Conservation (phyloP, 2,113 vertebrate species). For the Triplophysa rosa region DNA sequence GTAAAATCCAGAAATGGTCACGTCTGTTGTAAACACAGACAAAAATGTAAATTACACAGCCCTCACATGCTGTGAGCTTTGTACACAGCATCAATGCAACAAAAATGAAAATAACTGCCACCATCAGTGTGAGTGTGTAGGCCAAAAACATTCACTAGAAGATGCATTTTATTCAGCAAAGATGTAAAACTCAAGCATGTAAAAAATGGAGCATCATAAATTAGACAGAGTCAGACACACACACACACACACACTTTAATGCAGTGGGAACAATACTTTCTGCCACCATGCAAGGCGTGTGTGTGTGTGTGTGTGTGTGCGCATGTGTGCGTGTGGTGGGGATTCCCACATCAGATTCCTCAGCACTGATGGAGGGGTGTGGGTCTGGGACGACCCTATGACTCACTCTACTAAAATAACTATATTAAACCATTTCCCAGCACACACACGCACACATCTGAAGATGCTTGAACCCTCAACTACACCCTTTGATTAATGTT, state of each 20-base stretch:
- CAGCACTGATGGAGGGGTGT: slow-evolving; percentile 32
- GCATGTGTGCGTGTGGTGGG: background rate
- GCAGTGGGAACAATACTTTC: no score
- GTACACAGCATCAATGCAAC: background rate
- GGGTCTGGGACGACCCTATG: slow-evolving; percentile 28
- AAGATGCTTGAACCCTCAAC: no score
- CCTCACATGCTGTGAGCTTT: background rate
- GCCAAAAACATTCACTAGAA: no score
- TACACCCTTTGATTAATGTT: background rate
- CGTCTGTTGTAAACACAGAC: background rate
- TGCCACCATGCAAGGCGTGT: background rate
- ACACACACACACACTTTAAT: no score
- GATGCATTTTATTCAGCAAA: no score
- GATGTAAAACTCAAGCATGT: no score
- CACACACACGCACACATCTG: background rate
- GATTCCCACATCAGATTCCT: slow-evolving; percentile 28
- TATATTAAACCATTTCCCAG: background rate
- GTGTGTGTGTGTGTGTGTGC: background rate
- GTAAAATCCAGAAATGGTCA: background rate
- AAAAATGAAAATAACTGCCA: background rate
- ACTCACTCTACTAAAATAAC: slow-evolving; percentile 27
- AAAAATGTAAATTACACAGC: background rate
- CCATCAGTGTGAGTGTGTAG: background rate
- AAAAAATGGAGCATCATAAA: no score
- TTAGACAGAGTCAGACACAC: no score